Evolutionary conservation across 2,797 vertebrate species (phyloP), one percentile per base, ranked within the genome.

Genomic region (Thunnus albacares): DNA sequence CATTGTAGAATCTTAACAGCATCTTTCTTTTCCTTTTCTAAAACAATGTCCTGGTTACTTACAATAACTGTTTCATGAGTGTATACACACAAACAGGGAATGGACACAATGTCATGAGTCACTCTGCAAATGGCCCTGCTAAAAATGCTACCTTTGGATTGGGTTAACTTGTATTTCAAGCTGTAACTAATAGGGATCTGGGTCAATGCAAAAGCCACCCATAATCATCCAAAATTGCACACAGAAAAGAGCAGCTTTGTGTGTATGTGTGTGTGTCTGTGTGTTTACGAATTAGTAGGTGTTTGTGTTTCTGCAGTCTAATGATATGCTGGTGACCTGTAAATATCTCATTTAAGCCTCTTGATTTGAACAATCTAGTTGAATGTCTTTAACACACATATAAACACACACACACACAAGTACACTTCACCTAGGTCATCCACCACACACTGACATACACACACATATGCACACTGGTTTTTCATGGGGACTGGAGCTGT

Each of bases 401-500:
- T 14, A 28, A 24, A 57, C 52, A 26, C 52, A 66, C 43, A 74
- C 60, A 26, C 53, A 70, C 41, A 51, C 30, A 56, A 57, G 77
- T 65, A 59, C 66, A 62, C 55, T 47, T 47, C 65, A 57, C 67
- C 9, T 58, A 20, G 47, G 47, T 51, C 47, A 51, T 18, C 47
- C 47, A 51, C 47, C 15, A 56, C 41, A 65, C 55, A 67, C 55
- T 69, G 28, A 52, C 45, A 75, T 67, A 67, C 70, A 72, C 51
- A 70, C 58, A 51, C 69, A 49, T 55, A 81, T 30, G 15, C 49
- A 45, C 63, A 63, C 24, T 77, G 86, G 72, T 83, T 87, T 81
- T 93, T 93, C 90, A 81, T 90, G 84, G 65, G 85, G 91, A 88
- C 90, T 92, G 85, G 91, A 95, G 92, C 94, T 95, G 93, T 93